Percentiles rank a stretch among this genome's conserved stretches.
Conservation (phyloP, 2,888 invertebrate species). For the Cremastinae sp. region DNA sequence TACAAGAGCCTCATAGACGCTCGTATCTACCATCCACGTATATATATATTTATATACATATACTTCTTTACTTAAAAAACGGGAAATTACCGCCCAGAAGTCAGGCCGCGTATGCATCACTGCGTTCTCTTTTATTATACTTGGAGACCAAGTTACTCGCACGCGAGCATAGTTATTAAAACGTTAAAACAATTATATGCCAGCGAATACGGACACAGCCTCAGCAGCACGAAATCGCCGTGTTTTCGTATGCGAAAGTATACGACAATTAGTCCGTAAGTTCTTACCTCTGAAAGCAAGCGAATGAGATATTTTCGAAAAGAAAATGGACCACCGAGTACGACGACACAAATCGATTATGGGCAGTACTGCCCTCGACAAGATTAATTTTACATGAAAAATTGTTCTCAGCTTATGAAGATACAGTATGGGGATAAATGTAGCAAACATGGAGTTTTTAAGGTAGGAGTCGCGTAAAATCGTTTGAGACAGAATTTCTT, state of each 20-base stretch:
- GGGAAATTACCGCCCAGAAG: constrained; percentile 47
- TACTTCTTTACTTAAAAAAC: constrained; percentile 12
- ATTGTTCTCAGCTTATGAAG: not conserved
- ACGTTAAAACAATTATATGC: constrained; percentile 77
- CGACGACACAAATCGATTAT: constrained; percentile 57
- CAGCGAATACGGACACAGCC: constrained; percentile 65
- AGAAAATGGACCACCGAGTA: constrained; percentile 65
- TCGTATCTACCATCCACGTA: not conserved
- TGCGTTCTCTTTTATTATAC: constrained; percentile 61
- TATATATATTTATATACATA: constrained; percentile 6
- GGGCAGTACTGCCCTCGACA: not conserved
- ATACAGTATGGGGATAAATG: no score
- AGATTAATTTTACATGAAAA: not conserved
- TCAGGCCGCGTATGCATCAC: constrained; percentile 32
- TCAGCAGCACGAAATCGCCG: constrained; percentile 20
- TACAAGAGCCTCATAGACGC: constrained; percentile 22
- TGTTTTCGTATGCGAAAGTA: constrained; percentile 48
- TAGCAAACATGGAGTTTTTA: no score
- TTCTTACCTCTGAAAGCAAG: constrained; percentile 61
- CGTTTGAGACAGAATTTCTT: no score
- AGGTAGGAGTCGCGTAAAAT: no score
- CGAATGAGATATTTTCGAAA: constrained; percentile 33
- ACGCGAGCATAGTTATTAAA: constrained; percentile 77
- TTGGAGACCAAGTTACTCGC: constrained; percentile 63
- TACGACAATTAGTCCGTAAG: constrained; percentile 70